These are phyloP conservation scores for Antitype chi DNA, from an alignment of 2,888 invertebrate genomes.

Conservation along the genomic window DNA sequence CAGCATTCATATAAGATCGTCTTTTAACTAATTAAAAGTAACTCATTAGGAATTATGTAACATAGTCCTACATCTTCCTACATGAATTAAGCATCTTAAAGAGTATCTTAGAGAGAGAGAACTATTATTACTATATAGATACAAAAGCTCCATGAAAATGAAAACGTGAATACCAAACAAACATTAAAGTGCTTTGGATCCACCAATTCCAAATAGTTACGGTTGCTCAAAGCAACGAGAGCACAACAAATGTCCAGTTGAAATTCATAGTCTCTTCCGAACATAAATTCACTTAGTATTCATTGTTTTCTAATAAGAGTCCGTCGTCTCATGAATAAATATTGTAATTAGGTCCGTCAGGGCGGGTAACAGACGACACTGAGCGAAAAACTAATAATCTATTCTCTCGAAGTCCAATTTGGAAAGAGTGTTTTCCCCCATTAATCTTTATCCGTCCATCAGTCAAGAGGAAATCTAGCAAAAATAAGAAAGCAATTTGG, in stretches of 20 bases:
- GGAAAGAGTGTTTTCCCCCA: conserved; percentile 78
- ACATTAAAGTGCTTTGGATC: conserved; percentile 7
- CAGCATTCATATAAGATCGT: background rate
- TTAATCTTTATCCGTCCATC: conserved; percentile 84
- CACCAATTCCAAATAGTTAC: conserved; percentile 1
- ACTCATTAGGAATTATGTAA: background rate
- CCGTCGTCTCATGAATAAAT: conserved; percentile 75
- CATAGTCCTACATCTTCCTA: background rate
- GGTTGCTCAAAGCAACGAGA: conserved; percentile 55
- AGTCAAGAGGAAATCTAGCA: conserved; percentile 73
- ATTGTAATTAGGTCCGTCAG: conserved; percentile 73
- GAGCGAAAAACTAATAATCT: conserved; percentile 82
- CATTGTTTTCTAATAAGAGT: conserved; percentile 74
- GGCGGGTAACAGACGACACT: conserved; percentile 58
- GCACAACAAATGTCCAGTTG: conserved; percentile 53
- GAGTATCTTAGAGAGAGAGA: background rate
- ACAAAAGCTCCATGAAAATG: background rate
- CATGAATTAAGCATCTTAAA: no score
- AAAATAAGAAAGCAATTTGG: conserved; percentile 69
- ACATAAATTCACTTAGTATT: conserved; percentile 74
- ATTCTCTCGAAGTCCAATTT: conserved; percentile 78
- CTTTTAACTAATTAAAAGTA: background rate
- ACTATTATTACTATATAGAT: background rate
- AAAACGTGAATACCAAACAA: background rate
- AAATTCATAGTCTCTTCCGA: conserved; percentile 65